These are phyloP conservation scores for Andrena dorsata DNA, from an alignment of 2,888 invertebrate species.

Conservation along the genomic window DNA sequence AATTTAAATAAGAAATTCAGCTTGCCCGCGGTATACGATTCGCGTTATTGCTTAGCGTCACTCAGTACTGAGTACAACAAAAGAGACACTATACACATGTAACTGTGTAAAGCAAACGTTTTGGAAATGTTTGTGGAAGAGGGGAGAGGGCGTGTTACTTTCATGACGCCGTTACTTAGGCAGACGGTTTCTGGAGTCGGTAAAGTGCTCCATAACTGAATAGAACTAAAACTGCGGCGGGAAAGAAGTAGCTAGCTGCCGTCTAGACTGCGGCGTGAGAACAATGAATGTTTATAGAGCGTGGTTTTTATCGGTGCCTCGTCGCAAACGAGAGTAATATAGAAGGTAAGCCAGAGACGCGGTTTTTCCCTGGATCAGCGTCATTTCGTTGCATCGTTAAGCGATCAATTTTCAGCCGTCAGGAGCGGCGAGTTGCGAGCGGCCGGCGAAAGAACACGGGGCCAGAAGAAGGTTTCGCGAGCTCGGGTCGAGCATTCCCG, in stretches of 20 bases:
- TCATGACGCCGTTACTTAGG: no score
- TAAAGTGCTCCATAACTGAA: no score
- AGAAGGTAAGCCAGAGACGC: not conserved
- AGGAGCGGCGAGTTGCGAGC: not conserved
- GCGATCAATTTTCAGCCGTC: constrained; percentile 46
- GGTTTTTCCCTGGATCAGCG: not conserved
- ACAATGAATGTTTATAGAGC: constrained; percentile 6
- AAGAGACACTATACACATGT: no score
- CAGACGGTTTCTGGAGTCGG: no score
- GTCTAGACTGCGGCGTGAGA: not conserved
- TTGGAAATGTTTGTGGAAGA: no score
- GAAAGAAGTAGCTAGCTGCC: not conserved
- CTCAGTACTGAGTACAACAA: no score
- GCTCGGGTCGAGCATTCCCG: constrained; percentile 73
- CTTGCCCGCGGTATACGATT: no score
- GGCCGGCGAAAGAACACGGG: constrained; percentile 31
- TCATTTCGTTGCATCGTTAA: constrained; percentile 1
- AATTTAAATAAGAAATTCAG: no score
- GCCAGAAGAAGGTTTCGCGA: constrained; percentile 36
- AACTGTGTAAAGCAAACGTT: no score
- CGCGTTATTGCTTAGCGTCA: no score
- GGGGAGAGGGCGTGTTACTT: no score
- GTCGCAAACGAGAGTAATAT: constrained; percentile 5
- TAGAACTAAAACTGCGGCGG: not conserved
- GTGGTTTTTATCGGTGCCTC: not conserved